Evolutionary conservation across 2,888 invertebrate species (phyloP).

Genomic region (Lamproptera curius): DNA sequence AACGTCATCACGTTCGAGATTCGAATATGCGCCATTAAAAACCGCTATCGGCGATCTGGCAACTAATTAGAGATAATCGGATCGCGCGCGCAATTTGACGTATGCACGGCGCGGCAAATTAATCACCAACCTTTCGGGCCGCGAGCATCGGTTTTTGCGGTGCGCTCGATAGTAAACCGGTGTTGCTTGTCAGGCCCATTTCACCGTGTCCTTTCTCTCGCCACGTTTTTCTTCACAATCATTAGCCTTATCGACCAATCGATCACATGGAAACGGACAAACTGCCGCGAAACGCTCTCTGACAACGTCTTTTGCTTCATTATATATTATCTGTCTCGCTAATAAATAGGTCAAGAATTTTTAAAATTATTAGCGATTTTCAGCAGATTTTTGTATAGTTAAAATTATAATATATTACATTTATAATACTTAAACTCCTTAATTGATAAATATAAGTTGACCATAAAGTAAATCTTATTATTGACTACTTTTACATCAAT

Average conservation of each 20-base stretch:
- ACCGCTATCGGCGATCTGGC: constrained; percentile 5
- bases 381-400: too few relatives aligned
- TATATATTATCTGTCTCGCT: too few relatives aligned
- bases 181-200: constrained; percentile 81
- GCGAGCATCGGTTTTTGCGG: constrained; percentile 58
- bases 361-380: too few relatives aligned
- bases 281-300: too few relatives aligned
- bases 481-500: too few relatives aligned
- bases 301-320: too few relatives aligned
- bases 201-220: constrained; percentile 24
- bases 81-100: constrained; percentile 8
- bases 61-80: constrained; percentile 11
- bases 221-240: constrained; percentile 3
- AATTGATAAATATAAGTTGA: too few relatives aligned
- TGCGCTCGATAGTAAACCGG: constrained; percentile 80
- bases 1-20: too few relatives aligned
- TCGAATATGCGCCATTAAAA: background rate
- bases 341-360: too few relatives aligned
- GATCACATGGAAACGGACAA: constrained; percentile 45
- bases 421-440: too few relatives aligned
- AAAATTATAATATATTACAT: too few relatives aligned
- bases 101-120: constrained; percentile 2
- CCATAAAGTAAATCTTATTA: too few relatives aligned
- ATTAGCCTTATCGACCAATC: constrained; percentile 49
- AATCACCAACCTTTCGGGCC: constrained; percentile 48